Percentiles rank a stretch among this genome's conserved stretches.
These are phyloP conservation scores for Pollenia angustigena DNA, from an alignment of 2,888 invertebrate species.

Conservation along the genomic window DNA sequence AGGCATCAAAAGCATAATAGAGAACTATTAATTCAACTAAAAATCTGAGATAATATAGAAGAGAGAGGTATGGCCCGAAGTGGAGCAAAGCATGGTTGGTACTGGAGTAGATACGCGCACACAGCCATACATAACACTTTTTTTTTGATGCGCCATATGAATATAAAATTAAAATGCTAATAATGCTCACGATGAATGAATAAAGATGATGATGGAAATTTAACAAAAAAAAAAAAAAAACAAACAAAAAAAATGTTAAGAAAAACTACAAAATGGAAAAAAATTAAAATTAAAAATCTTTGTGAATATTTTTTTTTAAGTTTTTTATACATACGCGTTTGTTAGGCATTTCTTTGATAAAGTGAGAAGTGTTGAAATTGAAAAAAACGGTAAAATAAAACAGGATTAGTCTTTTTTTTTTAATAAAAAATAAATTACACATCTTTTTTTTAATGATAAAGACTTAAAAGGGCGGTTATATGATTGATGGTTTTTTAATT, in stretches of 20 bases:
- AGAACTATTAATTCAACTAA: conserved; percentile 37
- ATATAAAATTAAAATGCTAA: conserved; percentile 59
- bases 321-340: neutral
- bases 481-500: too few relatives aligned
- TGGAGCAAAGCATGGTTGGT: too few relatives aligned
- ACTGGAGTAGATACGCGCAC: neutral
- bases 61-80: neutral
- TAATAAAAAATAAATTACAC: too few relatives aligned
- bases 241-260: neutral
- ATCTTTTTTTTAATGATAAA: too few relatives aligned
- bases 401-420: neutral
- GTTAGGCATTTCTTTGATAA: neutral
- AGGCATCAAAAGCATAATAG: neutral
- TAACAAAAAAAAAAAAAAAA: neutral
- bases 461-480: too few relatives aligned
- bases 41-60: conserved; percentile 9
- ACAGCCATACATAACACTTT: neutral
- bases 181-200: conserved; percentile 14
- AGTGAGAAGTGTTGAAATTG: neutral
- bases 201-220: neutral
- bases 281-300: neutral
- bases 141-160: conserved; percentile 44
- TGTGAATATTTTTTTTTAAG: conserved; percentile 1
- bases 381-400: neutral
- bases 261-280: neutral